These are phyloP conservation scores for Saguinus imperator DNA, from an alignment of 2,113 vertebrate species.

Conservation along the genomic window DNA sequence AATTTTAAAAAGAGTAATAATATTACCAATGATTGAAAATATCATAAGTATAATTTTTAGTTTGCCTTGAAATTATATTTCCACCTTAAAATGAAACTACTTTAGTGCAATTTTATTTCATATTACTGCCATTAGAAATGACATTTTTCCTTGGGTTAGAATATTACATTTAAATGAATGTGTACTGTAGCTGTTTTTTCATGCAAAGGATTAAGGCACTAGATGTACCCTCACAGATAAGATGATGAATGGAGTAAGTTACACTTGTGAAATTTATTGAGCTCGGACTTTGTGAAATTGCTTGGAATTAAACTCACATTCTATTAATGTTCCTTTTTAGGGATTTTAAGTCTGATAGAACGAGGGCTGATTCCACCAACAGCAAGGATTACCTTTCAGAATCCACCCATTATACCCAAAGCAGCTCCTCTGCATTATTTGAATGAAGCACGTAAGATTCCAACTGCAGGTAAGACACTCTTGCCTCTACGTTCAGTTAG, in stretches of 20 bases:
- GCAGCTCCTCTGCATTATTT: conserved; percentile 73
- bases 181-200: background rate
- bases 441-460: conserved; percentile 70
- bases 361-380: conserved; percentile 80
- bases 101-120: conserved; percentile 60
- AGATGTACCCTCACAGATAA: background rate
- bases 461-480: conserved; percentile 70
- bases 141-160: conserved; percentile 45
- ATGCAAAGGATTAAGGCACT: conserved; percentile 30
- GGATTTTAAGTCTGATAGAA: conserved; percentile 78
- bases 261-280: background rate
- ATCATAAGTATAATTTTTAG: conserved; percentile 31
- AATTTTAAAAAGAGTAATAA: conserved; percentile 44
- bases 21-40: conserved; percentile 48
- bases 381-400: conserved; percentile 75
- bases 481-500: background rate
- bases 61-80: conserved; percentile 64
- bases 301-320: conserved; percentile 34
- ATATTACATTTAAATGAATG: conserved; percentile 36
- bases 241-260: background rate
- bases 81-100: conserved; percentile 62
- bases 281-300: background rate
- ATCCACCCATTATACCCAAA: conserved; percentile 74
- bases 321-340: conserved; percentile 49
- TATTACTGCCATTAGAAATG: conserved; percentile 22